Percentiles rank a stretch among this genome's conserved stretches.
phyloP scores from a whole-genome alignment of 2,797 vertebrate species.

The Apodemus agrarius region DNA sequence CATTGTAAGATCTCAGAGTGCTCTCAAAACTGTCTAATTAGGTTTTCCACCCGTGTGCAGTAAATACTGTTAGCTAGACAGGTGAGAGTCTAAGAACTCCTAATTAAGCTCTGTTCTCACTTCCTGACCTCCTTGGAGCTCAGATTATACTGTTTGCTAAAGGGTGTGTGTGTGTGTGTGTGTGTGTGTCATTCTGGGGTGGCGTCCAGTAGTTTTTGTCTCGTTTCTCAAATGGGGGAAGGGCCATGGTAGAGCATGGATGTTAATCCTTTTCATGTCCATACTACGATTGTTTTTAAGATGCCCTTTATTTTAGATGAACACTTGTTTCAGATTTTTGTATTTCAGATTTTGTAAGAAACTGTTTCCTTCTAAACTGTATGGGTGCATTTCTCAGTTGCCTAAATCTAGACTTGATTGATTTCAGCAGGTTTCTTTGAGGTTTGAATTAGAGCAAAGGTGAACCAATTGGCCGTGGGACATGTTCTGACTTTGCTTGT shows the following conservation, averaged over 20 bases:
- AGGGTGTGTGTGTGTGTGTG: constrained; percentile 38
- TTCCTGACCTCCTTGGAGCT: constrained; percentile 46
- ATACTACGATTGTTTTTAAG: constrained; percentile 26
- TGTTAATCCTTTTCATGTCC: constrained; percentile 52
- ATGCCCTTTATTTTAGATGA: constrained; percentile 42
- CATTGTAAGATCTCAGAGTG: constrained; percentile 43
- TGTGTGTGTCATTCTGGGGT: constrained; percentile 19
- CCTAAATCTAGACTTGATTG: constrained; percentile 49
- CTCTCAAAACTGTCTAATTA: constrained; percentile 56
- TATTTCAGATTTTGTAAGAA: background rate
- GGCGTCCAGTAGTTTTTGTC: constrained; percentile 43
- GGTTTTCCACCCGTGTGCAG: constrained; percentile 17
- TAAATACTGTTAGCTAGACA: constrained; percentile 50
- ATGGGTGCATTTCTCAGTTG: constrained; percentile 16
- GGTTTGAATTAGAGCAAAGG: background rate
- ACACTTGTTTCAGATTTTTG: constrained; percentile 51
- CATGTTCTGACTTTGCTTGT: background rate
- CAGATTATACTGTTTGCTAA: constrained; percentile 48
- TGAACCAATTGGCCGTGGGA: background rate
- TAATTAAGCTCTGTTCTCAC: constrained; percentile 67
- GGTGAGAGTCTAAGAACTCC: constrained; percentile 68
- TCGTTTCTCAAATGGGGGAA: constrained; percentile 32
- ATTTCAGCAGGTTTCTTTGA: background rate
- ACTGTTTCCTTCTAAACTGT: constrained; percentile 37
- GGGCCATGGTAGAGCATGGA: background rate